Evolutionary conservation across 2,888 invertebrate species (phyloP), one percentile per base, ranked within the genome.

Genomic region (Caenorhabditis zanzibari): DNA sequence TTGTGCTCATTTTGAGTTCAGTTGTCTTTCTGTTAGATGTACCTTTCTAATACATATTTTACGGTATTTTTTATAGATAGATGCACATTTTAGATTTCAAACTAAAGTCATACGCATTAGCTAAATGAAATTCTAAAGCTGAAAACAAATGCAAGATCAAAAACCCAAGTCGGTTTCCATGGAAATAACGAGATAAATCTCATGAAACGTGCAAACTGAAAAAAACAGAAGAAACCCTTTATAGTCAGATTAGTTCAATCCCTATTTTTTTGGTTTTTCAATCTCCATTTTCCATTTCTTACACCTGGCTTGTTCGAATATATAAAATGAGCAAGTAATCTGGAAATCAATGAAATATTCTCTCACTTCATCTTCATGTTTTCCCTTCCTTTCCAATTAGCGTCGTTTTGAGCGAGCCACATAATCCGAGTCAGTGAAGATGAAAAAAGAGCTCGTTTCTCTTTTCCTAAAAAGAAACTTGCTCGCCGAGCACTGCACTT

Each of bases 171-270:
- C 12, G 12, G 77, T 77, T 63, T 19, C 44, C 63, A 77, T 63
- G 56, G 77, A 56, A 35, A 71, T 71, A n/a, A 71, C 77, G 52
- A 38, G 77, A 56, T 16, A 54, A 63, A 22, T 32, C 54, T 14
- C 52, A 38, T 54, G 63, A 71, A 77, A 77, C 71, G 77, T 71
- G 77, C 58, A 56, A 44, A 77, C 22, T 14, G 4, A 26, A 66
- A 64, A 63, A 54, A 58, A 3, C 24, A 61, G 54, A 54, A 54
- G 77, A 69, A 71, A 71, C 71, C 52, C 19, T 77, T 63, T 64
- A 35, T 41, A 49, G 44, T 56, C 71, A 41, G 63, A 71, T 71
- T 44, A 69, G 22, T 66, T 26, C 16, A 68, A 75, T 75, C 58
- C 47, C 16, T 19, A 19, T 41, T 44, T 26, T 24, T 58, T 26